phyloP scores from a whole-genome alignment of 2,797 vertebrate species.

The Ptychadena robeensis region DNA sequence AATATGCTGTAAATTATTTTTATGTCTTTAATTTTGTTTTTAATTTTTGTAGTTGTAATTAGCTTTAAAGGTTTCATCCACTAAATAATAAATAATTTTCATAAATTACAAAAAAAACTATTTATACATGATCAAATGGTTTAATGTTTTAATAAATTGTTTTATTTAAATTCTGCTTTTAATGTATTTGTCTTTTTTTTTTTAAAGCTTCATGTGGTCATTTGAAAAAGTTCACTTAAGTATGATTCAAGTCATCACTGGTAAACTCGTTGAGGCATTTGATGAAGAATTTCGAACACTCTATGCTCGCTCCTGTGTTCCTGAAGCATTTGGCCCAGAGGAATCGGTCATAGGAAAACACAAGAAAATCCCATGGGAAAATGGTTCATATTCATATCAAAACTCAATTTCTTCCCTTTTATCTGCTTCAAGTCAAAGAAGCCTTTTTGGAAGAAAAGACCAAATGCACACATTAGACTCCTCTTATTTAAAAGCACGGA shows the following conservation, averaged over 20 bases:
- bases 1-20: too few relatives aligned
- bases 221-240: slow-evolving; percentile 96
- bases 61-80: too few relatives aligned
- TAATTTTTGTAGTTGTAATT: too few relatives aligned
- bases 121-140: too few relatives aligned
- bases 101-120: too few relatives aligned
- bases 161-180: not conserved
- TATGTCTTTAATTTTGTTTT: too few relatives aligned
- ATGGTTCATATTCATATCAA: slow-evolving; percentile 71
- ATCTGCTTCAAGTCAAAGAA: slow-evolving; percentile 77
- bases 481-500: slow-evolving; percentile 80
- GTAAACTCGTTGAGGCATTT: slow-evolving; percentile 90
- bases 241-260: slow-evolving; percentile 95
- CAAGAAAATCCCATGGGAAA: slow-evolving; percentile 71
- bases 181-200: slow-evolving; percentile 49
- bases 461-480: slow-evolving; percentile 81
- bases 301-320: slow-evolving; percentile 87
- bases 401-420: slow-evolving; percentile 75
- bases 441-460: slow-evolving; percentile 81
- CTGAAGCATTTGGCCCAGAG: slow-evolving; percentile 77
- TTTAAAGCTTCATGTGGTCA: slow-evolving; percentile 93
- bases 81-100: too few relatives aligned
- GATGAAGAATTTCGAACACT: slow-evolving; percentile 96
- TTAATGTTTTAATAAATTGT: not conserved
- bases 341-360: slow-evolving; percentile 72